These are phyloP conservation scores for Nemotelus nigrinus DNA, from an alignment of 2,888 invertebrate species.

Conservation along the genomic window DNA sequence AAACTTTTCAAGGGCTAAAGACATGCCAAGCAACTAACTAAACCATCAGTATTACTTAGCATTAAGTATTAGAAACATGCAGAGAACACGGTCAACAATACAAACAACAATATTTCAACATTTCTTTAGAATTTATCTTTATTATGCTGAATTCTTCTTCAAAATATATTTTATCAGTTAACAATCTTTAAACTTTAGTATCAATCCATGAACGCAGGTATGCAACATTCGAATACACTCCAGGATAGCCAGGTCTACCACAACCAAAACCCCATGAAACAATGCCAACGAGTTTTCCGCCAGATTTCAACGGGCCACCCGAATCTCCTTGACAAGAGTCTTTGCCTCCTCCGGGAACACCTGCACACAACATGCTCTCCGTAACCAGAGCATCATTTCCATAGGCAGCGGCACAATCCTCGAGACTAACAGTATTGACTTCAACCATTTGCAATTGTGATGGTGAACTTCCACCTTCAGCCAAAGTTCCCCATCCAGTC, in stretches of 20 bases:
- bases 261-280: slow-evolving; percentile 50
- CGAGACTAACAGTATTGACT: slow-evolving; percentile 2
- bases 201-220: slow-evolving; percentile 62
- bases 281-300: slow-evolving; percentile 41
- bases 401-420: slow-evolving; percentile 52
- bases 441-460: slow-evolving; percentile 20
- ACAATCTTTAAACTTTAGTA: slow-evolving; percentile 19
- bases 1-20: too few relatives aligned
- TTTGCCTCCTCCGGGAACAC: slow-evolving; percentile 40
- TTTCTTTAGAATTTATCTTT: too few relatives aligned
- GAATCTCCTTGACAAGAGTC: slow-evolving; percentile 49
- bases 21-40: too few relatives aligned
- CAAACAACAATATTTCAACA: too few relatives aligned
- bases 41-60: too few relatives aligned
- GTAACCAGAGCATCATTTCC: slow-evolving; percentile 20
- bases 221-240: slow-evolving; percentile 54
- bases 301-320: slow-evolving; percentile 46
- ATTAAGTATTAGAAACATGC: too few relatives aligned
- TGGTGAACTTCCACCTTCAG: slow-evolving; percentile 48
- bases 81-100: too few relatives aligned
- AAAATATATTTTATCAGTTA: too few relatives aligned
- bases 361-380: slow-evolving; percentile 51
- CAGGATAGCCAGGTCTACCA: slow-evolving; percentile 43
- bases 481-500: slow-evolving; percentile 50
- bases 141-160: too few relatives aligned